Evolutionary conservation across 92 coral and sea anemone species (phyloP).

Genomic region (Desmophyllum pertusum): DNA sequence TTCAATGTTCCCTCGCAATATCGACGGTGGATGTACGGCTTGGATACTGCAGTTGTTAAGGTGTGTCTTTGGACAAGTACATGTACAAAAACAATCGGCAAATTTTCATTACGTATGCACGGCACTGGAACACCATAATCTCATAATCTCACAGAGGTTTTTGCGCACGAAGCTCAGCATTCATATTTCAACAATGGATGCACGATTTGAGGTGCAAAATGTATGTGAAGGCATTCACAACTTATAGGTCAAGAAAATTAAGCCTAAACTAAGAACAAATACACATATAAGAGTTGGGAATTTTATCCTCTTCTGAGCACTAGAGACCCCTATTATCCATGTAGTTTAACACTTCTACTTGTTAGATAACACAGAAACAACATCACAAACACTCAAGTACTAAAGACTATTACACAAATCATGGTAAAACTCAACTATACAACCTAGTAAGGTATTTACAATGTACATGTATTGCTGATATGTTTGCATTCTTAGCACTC

Average conservation of each 20-base stretch:
- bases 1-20: conserved; percentile 23
- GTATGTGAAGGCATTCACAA: background rate
- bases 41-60: conserved; percentile 46
- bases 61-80: conserved; percentile 19
- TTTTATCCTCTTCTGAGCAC: background rate
- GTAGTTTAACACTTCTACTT: background rate
- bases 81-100: background rate
- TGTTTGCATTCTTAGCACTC: conserved; percentile 6
- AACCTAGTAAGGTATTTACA: conserved; percentile 20
- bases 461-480: background rate
- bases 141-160: background rate
- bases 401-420: background rate
- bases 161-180: background rate
- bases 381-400: background rate
- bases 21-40: conserved; percentile 43
- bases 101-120: background rate
- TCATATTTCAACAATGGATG: background rate
- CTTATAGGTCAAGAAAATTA: background rate
- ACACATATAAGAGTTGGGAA: background rate
- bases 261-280: background rate
- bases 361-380: background rate
- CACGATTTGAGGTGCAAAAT: background rate
- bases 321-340: background rate
- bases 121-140: background rate
- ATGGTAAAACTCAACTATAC: background rate